These are phyloP conservation scores for Entelurus aequoreus DNA, from an alignment of 2,113 vertebrate genomes.

Conservation along the genomic window DNA sequence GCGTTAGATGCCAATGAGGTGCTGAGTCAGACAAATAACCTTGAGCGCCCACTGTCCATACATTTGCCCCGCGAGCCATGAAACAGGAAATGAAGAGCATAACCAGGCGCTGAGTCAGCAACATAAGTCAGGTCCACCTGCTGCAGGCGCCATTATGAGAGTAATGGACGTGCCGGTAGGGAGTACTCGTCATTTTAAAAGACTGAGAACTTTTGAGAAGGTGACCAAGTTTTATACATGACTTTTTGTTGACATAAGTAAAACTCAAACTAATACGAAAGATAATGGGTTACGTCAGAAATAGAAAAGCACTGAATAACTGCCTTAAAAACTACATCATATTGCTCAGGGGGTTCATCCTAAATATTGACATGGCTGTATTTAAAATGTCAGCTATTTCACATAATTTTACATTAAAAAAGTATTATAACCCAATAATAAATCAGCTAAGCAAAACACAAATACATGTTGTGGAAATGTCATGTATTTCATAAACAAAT, in stretches of 20 bases:
- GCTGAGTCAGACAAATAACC: constrained; percentile 65
- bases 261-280: too few species aligned
- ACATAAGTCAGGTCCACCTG: constrained; percentile 53
- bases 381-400: too few species aligned
- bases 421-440: too few species aligned
- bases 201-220: constrained; percentile 19
- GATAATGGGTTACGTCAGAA: too few species aligned
- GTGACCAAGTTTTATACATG: constrained; percentile 16
- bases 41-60: constrained; percentile 60
- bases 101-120: constrained; percentile 68
- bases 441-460: too few species aligned
- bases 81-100: constrained; percentile 70
- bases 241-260: not conserved
- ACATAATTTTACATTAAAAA: too few species aligned
- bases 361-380: too few species aligned
- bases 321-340: too few species aligned
- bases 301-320: too few species aligned
- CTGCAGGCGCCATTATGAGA: constrained; percentile 37
- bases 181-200: constrained; percentile 40
- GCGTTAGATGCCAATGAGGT: constrained; percentile 55
- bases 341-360: too few species aligned
- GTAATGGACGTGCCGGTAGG: constrained; percentile 53
- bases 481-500: too few species aligned
- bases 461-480: too few species aligned
- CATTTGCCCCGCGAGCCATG: constrained; percentile 61